These are phyloP conservation scores for Siniperca knerii DNA, from an alignment of 2,113 vertebrate species.

Conservation along the genomic window DNA sequence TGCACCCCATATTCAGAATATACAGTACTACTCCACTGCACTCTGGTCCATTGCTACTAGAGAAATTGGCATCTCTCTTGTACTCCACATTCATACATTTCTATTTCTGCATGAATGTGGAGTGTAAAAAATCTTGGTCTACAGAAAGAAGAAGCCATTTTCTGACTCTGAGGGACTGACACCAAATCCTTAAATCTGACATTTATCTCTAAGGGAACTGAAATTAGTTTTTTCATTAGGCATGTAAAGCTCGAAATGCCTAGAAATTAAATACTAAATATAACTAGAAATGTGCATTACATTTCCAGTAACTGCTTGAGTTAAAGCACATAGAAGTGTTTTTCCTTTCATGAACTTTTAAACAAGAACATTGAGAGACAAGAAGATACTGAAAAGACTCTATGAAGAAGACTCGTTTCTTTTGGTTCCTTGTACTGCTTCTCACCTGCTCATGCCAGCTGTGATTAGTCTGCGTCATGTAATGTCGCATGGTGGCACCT, in stretches of 20 bases:
- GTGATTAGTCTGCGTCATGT: constrained; percentile 86
- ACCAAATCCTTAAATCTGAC: neutral
- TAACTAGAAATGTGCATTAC: neutral
- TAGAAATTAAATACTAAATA: neutral
- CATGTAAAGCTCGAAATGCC: neutral
- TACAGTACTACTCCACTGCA: neutral
- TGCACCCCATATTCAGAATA: neutral
- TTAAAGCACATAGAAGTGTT: neutral
- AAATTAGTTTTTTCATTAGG: neutral
- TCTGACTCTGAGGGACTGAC: neutral
- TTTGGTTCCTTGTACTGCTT: neutral
- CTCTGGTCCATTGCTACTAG: neutral
- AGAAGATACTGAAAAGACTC: neutral
- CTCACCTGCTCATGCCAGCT: constrained; percentile 95
- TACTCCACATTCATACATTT: constrained; percentile 1
- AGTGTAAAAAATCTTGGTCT: constrained; percentile 22
- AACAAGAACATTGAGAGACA: neutral
- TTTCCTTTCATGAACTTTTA: neutral
- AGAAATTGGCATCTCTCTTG: neutral
- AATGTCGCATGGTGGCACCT: constrained; percentile 90
- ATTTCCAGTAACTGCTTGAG: neutral
- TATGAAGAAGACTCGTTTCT: neutral
- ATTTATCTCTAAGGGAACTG: neutral
- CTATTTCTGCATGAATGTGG: constrained; percentile 1
- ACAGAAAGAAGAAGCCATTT: neutral